phyloP scores from a whole-genome alignment of 2,888 invertebrate species.

The Ptychoptera albimana region DNA sequence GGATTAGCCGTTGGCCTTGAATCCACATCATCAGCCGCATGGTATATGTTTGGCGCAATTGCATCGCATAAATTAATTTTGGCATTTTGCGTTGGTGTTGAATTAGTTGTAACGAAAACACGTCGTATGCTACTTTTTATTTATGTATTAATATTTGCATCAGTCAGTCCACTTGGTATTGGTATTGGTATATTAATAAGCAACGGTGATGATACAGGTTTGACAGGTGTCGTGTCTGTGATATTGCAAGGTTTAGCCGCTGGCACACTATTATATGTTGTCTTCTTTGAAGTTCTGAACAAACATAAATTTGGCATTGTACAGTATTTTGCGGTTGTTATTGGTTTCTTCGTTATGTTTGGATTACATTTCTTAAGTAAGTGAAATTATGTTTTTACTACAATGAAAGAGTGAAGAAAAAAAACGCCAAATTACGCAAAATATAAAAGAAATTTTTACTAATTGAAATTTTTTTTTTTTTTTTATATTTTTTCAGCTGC shows the following conservation, averaged over 20 bases:
- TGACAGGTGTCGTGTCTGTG: conserved; percentile 44
- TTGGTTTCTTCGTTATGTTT: conserved; percentile 59
- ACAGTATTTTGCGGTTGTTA: conserved; percentile 46
- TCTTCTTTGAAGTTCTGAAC: conserved; percentile 87
- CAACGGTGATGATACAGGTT: conserved; percentile 38
- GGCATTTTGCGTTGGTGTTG: conserved; percentile 77
- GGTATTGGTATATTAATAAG: conserved; percentile 55
- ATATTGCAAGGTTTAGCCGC: conserved; percentile 70
- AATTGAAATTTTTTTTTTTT: background rate
- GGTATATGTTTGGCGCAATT: conserved; percentile 73
- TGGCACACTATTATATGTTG: conserved; percentile 86
- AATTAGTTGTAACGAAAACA: conserved; percentile 56
- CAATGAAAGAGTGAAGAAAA: no score
- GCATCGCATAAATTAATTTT: conserved; percentile 75
- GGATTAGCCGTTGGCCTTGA: conserved; percentile 71
- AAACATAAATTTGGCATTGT: conserved; percentile 28
- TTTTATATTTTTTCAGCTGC: background rate
- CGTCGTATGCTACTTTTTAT: conserved; percentile 41
- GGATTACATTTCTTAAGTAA: conserved; percentile 33
- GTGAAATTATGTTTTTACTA: background rate
- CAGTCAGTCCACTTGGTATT: conserved; percentile 67
- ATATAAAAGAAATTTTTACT: background rate
- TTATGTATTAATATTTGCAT: conserved; percentile 59
- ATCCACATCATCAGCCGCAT: conserved; percentile 40
- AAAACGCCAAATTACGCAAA: no score